Evolutionary conservation across 2,113 vertebrate species (phyloP), one percentile per base, ranked within the genome.

Genomic region (Anser brachyrhynchus): DNA sequence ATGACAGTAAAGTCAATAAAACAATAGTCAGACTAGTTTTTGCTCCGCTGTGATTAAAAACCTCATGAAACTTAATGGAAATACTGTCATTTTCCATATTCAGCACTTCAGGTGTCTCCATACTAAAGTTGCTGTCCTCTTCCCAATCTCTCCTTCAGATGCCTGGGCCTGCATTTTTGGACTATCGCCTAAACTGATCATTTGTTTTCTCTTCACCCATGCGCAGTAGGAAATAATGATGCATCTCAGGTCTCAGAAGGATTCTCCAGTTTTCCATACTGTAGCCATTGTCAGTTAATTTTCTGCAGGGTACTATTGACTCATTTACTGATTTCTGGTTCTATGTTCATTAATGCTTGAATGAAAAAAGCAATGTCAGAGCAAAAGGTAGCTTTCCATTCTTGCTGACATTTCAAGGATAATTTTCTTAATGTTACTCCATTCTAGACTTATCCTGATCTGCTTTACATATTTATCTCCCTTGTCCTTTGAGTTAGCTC

Each of bases 361-460:
- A 79, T 31, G 79, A 43, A 49, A 86, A 83, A 43, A 78, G 33
- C 11, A 89, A 16, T 57, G 23, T 13, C 52, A 75, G 13, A 89
- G 65, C 29, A 75, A 84, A 90, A 87, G 33, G 29, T 77, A 77
- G 19, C 22, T 92, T 86, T 89, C 29, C 64, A 8, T 65, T 16
- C 72, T 26, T 83, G 83, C 52, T 67, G 49, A 80, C 71, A 52
- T 85, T 91, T 80, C 51, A 86, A 73, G 59, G 41, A 74, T 92
- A 13, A 67, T 75, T 93, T 92, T 78, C 72, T 81, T 95, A 71
- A 74, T 61, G 43, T 80, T 71, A 59, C 52, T 81, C 29, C 28
- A n/a, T 92, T 96, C 46, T 81, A 49, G 43, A 71, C 39, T 95
- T 92, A 92, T 83, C 76, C 83, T 92, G 66, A 62, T 78, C 95